Conservation (phyloP, 2,888 invertebrate species). For the Selenia dentaria region DNA sequence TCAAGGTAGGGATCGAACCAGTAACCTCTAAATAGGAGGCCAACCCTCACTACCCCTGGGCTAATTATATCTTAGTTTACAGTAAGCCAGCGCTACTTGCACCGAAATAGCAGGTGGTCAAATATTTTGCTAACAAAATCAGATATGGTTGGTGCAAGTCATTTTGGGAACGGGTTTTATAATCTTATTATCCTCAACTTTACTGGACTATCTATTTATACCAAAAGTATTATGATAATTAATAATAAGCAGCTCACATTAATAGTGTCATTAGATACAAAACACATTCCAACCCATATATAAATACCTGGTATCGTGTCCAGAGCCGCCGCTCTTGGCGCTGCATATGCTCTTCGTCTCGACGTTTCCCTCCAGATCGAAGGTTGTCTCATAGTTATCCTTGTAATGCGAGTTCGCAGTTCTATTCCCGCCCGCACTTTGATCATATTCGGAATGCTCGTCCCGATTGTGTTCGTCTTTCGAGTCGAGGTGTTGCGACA, state of each 20-base stretch:
- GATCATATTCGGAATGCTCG: slow-evolving; percentile 68
- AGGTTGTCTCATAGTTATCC: slow-evolving; percentile 93
- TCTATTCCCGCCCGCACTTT: slow-evolving; percentile 44
- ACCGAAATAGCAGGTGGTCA: too few species aligned
- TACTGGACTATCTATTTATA: too few species aligned
- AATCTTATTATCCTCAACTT: too few species aligned
- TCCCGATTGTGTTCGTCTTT: slow-evolving; percentile 70
- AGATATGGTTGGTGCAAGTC: too few species aligned
- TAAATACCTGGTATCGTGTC: slow-evolving; percentile 91
- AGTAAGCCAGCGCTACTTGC: too few species aligned
- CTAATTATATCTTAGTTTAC: too few species aligned
- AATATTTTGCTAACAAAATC: too few species aligned
- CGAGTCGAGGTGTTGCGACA: slow-evolving; percentile 73
- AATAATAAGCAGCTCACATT: background rate
- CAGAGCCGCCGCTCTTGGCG: slow-evolving; percentile 90
- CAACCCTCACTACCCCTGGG: too few species aligned
- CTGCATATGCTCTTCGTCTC: slow-evolving; percentile 96
- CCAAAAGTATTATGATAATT: too few species aligned
- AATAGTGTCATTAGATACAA: slow-evolving; percentile 1
- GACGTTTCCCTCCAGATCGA: slow-evolving; percentile 96
- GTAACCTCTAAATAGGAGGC: too few species aligned
- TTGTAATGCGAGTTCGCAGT: slow-evolving; percentile 79
- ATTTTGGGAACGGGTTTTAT: too few species aligned
- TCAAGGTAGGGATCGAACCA: too few species aligned
- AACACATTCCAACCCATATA: slow-evolving; percentile 9